phyloP scores from a whole-genome alignment of 2,797 vertebrate species.

The Thaleichthys pacificus region DNA sequence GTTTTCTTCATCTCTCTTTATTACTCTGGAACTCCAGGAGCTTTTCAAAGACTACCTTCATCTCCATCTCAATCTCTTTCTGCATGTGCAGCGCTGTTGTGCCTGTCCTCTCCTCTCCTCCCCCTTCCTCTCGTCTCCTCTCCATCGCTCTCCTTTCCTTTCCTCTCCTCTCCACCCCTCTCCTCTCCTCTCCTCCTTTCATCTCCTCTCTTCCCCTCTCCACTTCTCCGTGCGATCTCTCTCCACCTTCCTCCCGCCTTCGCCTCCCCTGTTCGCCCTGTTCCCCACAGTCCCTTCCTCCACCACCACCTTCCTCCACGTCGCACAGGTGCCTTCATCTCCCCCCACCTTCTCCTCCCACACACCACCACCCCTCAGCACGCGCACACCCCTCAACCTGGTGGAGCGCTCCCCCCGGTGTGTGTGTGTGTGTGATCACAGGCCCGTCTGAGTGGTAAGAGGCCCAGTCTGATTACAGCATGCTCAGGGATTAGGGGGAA shows the following conservation, averaged over 20 bases:
- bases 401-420: constrained; percentile 35
- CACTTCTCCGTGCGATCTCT: neutral
- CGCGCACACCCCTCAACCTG: constrained; percentile 37
- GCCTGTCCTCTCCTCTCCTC: constrained; percentile 13
- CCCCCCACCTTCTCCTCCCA: neutral
- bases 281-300: neutral
- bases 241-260: neutral
- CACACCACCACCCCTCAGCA: neutral
- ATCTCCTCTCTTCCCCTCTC: too few species aligned
- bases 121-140: neutral
- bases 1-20: constrained; percentile 32
- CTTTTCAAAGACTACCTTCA: constrained; percentile 22
- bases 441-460: constrained; percentile 53
- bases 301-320: neutral
- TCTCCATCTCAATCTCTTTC: constrained; percentile 20
- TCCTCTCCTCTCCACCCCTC: neutral
- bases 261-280: neutral
- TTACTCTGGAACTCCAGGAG: neutral
- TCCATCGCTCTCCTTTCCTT: neutral
- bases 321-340: neutral
- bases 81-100: neutral
- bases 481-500: constrained; percentile 71
- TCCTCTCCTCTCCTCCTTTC: neutral
- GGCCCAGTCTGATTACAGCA: constrained; percentile 71
- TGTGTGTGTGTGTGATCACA: constrained; percentile 29